Conservation (phyloP, 2,797 vertebrate genomes). For the Staurois parvus region DNA sequence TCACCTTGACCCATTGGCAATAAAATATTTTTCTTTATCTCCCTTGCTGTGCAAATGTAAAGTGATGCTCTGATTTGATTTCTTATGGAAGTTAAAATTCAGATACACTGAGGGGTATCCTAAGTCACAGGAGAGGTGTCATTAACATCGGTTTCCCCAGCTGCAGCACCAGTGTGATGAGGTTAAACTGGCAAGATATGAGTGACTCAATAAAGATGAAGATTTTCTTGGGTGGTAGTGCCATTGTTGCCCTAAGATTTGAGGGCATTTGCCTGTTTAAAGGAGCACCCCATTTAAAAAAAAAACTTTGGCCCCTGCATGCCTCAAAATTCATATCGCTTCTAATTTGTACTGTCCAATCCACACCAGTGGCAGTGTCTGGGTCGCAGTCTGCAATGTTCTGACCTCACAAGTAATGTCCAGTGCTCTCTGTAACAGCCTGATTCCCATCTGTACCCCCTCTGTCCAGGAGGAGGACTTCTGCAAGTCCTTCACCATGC, state of each 20-base stretch:
- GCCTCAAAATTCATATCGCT: no score
- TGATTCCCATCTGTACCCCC: no score
- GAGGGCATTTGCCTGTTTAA: neutral
- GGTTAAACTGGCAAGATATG: slow-evolving; percentile 44
- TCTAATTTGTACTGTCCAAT: no score
- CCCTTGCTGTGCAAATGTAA: slow-evolving; percentile 41
- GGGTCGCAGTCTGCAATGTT: no score
- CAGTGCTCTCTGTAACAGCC: no score
- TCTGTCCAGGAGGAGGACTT: no score
- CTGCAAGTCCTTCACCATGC: no score
- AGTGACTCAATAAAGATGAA: slow-evolving; percentile 16
- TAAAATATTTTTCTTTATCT: slow-evolving; percentile 54
- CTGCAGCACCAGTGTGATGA: neutral
- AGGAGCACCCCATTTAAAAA: no score
- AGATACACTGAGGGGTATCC: slow-evolving; percentile 39
- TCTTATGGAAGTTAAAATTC: slow-evolving; percentile 56
- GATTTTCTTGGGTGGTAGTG: slow-evolving; percentile 8
- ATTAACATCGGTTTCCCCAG: slow-evolving; percentile 44
- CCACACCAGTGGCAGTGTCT: no score
- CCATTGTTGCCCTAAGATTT: slow-evolving; percentile 25
- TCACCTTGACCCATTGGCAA: slow-evolving; percentile 46
- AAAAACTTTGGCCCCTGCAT: no score
- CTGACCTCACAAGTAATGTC: no score
- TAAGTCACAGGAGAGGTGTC: slow-evolving; percentile 34
- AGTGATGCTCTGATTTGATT: slow-evolving; percentile 54